phyloP scores from a whole-genome alignment of 92 coral and sea anemone species.

The Montipora capitata region DNA sequence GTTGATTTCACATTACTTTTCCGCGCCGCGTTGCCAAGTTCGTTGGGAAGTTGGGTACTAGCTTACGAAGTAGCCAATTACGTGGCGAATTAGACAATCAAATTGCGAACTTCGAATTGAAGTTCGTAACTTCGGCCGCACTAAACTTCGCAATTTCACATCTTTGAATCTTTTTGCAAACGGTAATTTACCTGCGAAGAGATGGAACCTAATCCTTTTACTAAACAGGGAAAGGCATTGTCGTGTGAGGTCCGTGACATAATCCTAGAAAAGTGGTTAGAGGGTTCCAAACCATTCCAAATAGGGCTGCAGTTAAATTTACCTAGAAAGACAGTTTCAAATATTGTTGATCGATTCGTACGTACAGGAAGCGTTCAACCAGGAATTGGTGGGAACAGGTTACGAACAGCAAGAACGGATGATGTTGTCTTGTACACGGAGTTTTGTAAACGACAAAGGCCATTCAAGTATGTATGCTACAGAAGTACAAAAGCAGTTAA shows the following conservation, averaged over 20 bases:
- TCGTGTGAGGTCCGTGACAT: slow-evolving; percentile 4
- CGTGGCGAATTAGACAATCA: background rate
- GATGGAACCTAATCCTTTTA: slow-evolving; percentile 45
- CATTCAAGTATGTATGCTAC: slow-evolving; percentile 61
- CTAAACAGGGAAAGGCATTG: slow-evolving; percentile 28
- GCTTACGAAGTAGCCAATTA: slow-evolving; percentile 15
- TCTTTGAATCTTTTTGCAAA: background rate
- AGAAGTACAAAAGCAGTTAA: slow-evolving; percentile 50
- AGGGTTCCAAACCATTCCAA: slow-evolving; percentile 39
- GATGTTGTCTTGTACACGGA: slow-evolving; percentile 57
- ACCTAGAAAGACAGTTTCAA: slow-evolving; percentile 20
- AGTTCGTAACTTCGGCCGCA: slow-evolving; percentile 7
- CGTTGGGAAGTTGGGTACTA: slow-evolving; percentile 18
- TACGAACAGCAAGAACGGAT: slow-evolving; percentile 61
- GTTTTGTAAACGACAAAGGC: slow-evolving; percentile 59
- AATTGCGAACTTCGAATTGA: background rate
- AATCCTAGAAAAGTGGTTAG: slow-evolving; percentile 34
- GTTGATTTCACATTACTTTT: background rate
- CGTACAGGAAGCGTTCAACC: slow-evolving; percentile 34
- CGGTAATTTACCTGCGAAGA: slow-evolving; percentile 20
- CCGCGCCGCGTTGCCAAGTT: background rate
- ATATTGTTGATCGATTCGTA: slow-evolving; percentile 51
- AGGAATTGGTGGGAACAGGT: slow-evolving; percentile 64
- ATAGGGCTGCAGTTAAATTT: slow-evolving; percentile 40
- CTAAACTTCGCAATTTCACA: slow-evolving; percentile 27